Percentiles rank a stretch among this genome's conserved stretches.
Evolutionary conservation across 2,888 invertebrate genomes (phyloP).

Genomic region (Zhengitettix transpicula): DNA sequence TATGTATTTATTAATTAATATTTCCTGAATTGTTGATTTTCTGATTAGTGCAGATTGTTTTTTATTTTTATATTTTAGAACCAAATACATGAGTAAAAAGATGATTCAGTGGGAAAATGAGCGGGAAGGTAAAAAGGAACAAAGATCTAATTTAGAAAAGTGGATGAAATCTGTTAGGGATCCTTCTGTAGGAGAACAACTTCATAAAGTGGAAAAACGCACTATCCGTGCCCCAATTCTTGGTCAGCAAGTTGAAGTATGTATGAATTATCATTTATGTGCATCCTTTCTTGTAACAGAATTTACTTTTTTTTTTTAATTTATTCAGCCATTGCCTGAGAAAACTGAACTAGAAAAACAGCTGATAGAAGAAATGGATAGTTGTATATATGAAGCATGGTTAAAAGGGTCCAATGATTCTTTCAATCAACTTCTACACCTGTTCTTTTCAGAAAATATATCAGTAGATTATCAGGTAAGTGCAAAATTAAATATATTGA

Average conservation of each 20-base stretch:
- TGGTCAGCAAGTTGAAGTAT: slow-evolving; percentile 20
- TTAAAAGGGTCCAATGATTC: slow-evolving; percentile 41
- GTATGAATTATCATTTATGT: not conserved
- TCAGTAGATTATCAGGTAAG: slow-evolving; percentile 44
- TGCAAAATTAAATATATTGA: not conserved
- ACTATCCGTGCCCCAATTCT: slow-evolving; percentile 20
- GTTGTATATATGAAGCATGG: slow-evolving; percentile 45
- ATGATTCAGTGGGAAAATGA: slow-evolving; percentile 19
- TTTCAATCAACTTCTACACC: slow-evolving; percentile 58
- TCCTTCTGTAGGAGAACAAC: not conserved
- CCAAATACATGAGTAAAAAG: slow-evolving; percentile 17
- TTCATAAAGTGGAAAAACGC: slow-evolving; percentile 14
- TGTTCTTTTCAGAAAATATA: slow-evolving; percentile 62
- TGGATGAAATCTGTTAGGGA: slow-evolving; percentile 21
- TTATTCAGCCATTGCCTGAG: slow-evolving; percentile 21
- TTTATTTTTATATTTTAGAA: slow-evolving; percentile 10
- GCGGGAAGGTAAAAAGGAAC: slow-evolving; percentile 23
- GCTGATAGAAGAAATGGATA: slow-evolving; percentile 46
- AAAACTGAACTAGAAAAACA: slow-evolving; percentile 32
- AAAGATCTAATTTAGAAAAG: slow-evolving; percentile 23
- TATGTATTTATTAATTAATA: slow-evolving; percentile 6
- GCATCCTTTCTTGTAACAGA: too few species aligned
- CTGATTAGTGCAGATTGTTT: not conserved
- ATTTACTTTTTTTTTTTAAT: too few species aligned
- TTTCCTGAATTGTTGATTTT: not conserved